A percentile compares a stretch with the other conserved stretches of the same genome.
These are phyloP conservation scores for Actinia equina DNA, from an alignment of 64 coral and sea anemone genomes.

Conservation along the genomic window DNA sequence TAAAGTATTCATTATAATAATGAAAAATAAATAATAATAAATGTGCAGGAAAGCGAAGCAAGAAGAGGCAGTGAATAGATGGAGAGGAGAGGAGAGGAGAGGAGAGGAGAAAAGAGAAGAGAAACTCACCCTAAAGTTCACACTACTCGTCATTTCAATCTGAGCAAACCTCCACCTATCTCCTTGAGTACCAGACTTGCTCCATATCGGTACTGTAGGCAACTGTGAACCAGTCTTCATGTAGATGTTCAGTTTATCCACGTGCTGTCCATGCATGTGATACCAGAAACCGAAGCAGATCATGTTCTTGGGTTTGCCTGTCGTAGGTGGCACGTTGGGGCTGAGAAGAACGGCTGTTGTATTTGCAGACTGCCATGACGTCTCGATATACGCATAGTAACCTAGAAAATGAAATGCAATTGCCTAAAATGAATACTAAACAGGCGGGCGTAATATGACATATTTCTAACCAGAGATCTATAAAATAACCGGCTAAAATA, in stretches of 20 bases:
- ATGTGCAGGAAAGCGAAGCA: no score
- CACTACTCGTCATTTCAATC: conserved; percentile 46
- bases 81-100: not conserved
- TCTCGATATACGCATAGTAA: conserved; percentile 92
- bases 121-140: conserved; percentile 46
- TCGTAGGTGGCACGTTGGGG: conserved; percentile 53
- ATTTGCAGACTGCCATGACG: conserved; percentile 57
- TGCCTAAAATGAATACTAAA: no score
- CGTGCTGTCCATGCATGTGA: conserved; percentile 94
- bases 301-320: conserved; percentile 36
- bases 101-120: not conserved
- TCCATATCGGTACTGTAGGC: conserved; percentile 65
- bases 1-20: no score
- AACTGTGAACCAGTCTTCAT: conserved; percentile 36
- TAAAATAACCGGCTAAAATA: no score
- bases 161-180: conserved; percentile 68
- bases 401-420: conserved; percentile 27
- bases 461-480: no score
- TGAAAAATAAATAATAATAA: no score
- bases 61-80: no score
- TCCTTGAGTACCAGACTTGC: conserved; percentile 77
- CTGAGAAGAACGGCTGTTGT: conserved; percentile 64
- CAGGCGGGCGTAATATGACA: no score
- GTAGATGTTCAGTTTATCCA: conserved; percentile 66
- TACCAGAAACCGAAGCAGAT: conserved; percentile 96